These are phyloP conservation scores for Terrapene triunguis DNA, from an alignment of 2,113 vertebrate species.

Conservation along the genomic window DNA sequence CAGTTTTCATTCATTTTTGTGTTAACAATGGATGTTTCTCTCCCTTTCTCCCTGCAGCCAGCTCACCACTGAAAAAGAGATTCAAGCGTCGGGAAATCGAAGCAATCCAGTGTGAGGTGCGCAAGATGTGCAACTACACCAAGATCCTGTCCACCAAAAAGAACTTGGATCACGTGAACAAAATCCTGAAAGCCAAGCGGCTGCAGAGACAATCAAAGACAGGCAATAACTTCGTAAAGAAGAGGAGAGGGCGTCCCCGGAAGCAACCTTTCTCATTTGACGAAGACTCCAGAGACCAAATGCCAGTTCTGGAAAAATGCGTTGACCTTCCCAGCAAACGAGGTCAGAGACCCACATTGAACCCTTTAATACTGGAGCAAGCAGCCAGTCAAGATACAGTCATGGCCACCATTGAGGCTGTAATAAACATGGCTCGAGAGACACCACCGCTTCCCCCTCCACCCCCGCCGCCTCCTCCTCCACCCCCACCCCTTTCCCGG, in stretches of 20 bases:
- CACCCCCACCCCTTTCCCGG: slow-evolving; percentile 61
- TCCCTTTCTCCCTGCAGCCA: slow-evolving; percentile 71
- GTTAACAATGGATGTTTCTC: slow-evolving; percentile 14
- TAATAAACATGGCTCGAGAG: slow-evolving; percentile 93
- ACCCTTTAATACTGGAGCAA: slow-evolving; percentile 85
- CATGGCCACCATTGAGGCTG: slow-evolving; percentile 94
- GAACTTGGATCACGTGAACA: slow-evolving; percentile 99
- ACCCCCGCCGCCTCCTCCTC: slow-evolving; percentile 54
- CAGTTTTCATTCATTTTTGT: background rate
- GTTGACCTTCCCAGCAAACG: slow-evolving; percentile 91
- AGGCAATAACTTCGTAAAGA: slow-evolving; percentile 98
- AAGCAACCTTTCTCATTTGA: slow-evolving; percentile 89
- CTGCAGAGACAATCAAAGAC: slow-evolving; percentile 99
- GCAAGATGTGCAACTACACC: slow-evolving; percentile 94
- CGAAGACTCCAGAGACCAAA: slow-evolving; percentile 89
- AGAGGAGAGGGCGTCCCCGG: slow-evolving; percentile 91
- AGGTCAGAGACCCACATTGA: slow-evolving; percentile 83
- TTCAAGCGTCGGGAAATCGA: slow-evolving; percentile 94
- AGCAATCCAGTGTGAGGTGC: slow-evolving; percentile 94
- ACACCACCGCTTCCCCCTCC: slow-evolving; percentile 64
- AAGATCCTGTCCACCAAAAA: slow-evolving; percentile 94
- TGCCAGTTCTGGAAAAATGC: slow-evolving; percentile 96
- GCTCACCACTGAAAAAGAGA: slow-evolving; percentile 86
- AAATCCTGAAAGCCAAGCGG: slow-evolving; percentile 98
- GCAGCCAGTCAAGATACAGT: slow-evolving; percentile 89